phyloP scores from a whole-genome alignment of 2,113 vertebrate species.

The Andinoacara biseriatus region DNA sequence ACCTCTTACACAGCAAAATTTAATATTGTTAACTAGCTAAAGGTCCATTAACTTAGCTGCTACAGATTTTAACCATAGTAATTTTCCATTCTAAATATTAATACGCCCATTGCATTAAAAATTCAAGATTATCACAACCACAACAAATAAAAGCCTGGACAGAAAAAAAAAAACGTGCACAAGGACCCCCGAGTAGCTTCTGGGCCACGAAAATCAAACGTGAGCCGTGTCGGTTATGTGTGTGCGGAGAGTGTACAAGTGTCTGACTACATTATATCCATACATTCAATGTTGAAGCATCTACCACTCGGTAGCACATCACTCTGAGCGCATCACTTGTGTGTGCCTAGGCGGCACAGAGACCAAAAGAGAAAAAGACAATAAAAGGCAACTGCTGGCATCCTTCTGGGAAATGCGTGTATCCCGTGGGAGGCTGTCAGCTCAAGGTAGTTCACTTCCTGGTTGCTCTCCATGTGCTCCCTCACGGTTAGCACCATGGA shows the following conservation, averaged over 20 bases:
- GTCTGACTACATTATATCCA: slow-evolving; percentile 20
- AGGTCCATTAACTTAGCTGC: neutral
- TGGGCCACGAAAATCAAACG: slow-evolving; percentile 14
- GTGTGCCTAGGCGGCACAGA: neutral
- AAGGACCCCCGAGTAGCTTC: neutral
- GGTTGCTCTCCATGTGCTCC: slow-evolving; percentile 48
- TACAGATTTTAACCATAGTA: neutral
- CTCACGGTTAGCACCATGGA: slow-evolving; percentile 19
- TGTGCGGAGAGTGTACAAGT: neutral
- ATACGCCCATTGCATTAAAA: neutral
- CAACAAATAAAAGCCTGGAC: neutral
- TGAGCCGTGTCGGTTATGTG: neutral
- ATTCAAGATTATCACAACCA: neutral
- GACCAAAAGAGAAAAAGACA: slow-evolving; percentile 13
- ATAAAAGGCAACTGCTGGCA: slow-evolving; percentile 23
- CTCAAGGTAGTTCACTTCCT: slow-evolving; percentile 70
- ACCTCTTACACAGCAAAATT: neutral
- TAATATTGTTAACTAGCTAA: neutral
- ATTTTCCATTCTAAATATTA: neutral
- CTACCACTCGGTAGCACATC: neutral
- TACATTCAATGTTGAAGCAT: neutral
- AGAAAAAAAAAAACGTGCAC: neutral
- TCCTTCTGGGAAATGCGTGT: slow-evolving; percentile 53
- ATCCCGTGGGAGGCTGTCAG: slow-evolving; percentile 55
- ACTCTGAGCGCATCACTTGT: neutral